phyloP scores from a whole-genome alignment of 2,797 vertebrate genomes.

The Furcifer pardalis region DNA sequence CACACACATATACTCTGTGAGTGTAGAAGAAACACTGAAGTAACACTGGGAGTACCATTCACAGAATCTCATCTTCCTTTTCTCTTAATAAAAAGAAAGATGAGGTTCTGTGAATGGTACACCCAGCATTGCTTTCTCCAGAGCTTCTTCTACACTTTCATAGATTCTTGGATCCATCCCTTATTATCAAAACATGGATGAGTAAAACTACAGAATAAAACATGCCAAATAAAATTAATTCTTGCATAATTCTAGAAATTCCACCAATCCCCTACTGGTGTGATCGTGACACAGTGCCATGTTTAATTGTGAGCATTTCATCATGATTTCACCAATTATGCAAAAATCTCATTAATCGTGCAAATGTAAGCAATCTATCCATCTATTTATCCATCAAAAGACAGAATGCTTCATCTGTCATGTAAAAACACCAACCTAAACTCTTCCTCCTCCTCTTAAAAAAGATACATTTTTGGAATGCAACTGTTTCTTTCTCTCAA shows the following conservation, averaged over 20 bases:
- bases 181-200: background rate
- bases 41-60: background rate
- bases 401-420: background rate
- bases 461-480: rapidly evolving
- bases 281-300: background rate
- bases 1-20: background rate
- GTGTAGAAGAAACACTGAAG: background rate
- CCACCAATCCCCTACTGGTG: too few relatives aligned
- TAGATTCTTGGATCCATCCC: background rate
- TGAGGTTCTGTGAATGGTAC: too few relatives aligned
- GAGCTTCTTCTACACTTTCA: too few relatives aligned
- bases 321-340: background rate
- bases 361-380: too few relatives aligned
- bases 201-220: background rate
- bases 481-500: background rate
- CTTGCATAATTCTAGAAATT: too few relatives aligned
- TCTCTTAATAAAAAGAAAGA: background rate
- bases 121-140: too few relatives aligned
- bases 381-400: too few relatives aligned
- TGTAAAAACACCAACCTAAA: background rate
- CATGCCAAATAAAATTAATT: background rate
- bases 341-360: too few relatives aligned
- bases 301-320: background rate
- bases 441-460: background rate
- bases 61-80: background rate